Base-by-base conservation (phyloP, 2,113 vertebrate species). In the Fulmarus glacialis region DNA sequence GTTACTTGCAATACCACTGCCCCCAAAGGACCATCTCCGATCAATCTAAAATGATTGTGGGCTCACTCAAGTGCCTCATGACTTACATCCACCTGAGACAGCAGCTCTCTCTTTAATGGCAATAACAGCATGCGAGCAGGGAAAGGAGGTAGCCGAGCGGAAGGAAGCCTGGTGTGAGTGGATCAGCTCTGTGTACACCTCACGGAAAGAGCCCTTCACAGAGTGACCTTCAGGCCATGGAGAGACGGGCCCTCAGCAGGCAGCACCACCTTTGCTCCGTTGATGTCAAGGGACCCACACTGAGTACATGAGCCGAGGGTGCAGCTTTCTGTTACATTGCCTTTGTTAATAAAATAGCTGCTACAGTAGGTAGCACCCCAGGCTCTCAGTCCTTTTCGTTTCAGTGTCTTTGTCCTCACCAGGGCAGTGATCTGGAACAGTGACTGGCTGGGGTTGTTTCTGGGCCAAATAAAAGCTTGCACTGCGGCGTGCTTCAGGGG, bases 81-180 rank as follows among this genome's bases (percentile, higher is more conserved):
- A 15, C 70, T 94, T 29, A 18, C 45, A 74, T 17, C 34, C 71
- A n/a, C 36, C 18, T 4, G 62, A 70, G 78, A 77, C 0, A 0
- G 38, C 1, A 0, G 32, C 64, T 60, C 62, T 84, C 21, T 52
- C 52, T 90, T 30, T 90, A 86, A 88, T 81, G 91, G 55, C 59
- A 71, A 0, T 17, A 66, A 32, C 40, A 50, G 36, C 2, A 0
- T 11, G 29, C 0, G 15, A 68, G 64, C 18, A 62, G 58, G 78
- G 62, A 87, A 67, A 59, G 58, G 53, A 95, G 48, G 91, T 48
- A 94, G 83, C 60, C 3, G 1, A 45, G 87, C 0, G 0, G 70
- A 96, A 88, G 63, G 55, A 42, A 0, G 19, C 30, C 34, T 36
- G 53, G 10, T 19, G 29, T 0, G 2, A 56, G 36, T 7, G 32